Conservation (phyloP, 2,797 vertebrate species). For the Aeoliscus strigatus region DNA sequence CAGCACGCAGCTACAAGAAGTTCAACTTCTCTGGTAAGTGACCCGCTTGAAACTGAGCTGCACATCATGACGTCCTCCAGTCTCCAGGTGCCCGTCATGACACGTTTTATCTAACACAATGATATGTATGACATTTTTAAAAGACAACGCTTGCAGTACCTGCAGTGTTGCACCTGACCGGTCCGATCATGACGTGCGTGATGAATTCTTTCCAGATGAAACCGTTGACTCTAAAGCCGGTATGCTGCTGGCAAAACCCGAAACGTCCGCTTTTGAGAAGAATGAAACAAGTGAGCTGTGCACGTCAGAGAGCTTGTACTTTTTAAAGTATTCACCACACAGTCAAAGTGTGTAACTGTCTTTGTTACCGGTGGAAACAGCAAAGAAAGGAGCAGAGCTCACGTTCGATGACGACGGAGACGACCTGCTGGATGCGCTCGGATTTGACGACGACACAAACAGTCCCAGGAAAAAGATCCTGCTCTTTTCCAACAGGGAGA, state of each 20-base stretch:
- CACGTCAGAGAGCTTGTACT: background rate
- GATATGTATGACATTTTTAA: too few species aligned
- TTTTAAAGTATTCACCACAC: background rate
- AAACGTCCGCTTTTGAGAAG: slow-evolving; percentile 45
- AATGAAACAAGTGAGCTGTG: slow-evolving; percentile 40
- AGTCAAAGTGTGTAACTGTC: background rate
- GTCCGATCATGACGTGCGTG: slow-evolving; percentile 64
- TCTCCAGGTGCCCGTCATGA: too few species aligned
- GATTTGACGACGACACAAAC: slow-evolving; percentile 69
- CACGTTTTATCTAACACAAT: too few species aligned
- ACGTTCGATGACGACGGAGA: slow-evolving; percentile 80
- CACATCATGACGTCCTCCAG: too few species aligned
- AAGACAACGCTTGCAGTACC: too few species aligned
- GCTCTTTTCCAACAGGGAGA: slow-evolving; percentile 59
- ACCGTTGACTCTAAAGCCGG: slow-evolving; percentile 25
- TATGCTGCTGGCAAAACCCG: slow-evolving; percentile 39
- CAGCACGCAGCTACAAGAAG: slow-evolving; percentile 65
- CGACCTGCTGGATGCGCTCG: slow-evolving; percentile 79
- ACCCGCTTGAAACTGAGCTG: background rate
- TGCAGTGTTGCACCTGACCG: too few species aligned
- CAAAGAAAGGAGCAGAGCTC: slow-evolving; percentile 64
- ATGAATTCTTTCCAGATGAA: slow-evolving; percentile 69
- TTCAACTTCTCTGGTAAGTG: slow-evolving; percentile 78
- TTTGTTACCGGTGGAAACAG: slow-evolving; percentile 29
- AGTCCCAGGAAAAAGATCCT: slow-evolving; percentile 49